A percentile compares a stretch with the other conserved stretches of the same genome.
Conservation (phyloP, 2,888 invertebrate species). For the Acrobasis consociella region DNA sequence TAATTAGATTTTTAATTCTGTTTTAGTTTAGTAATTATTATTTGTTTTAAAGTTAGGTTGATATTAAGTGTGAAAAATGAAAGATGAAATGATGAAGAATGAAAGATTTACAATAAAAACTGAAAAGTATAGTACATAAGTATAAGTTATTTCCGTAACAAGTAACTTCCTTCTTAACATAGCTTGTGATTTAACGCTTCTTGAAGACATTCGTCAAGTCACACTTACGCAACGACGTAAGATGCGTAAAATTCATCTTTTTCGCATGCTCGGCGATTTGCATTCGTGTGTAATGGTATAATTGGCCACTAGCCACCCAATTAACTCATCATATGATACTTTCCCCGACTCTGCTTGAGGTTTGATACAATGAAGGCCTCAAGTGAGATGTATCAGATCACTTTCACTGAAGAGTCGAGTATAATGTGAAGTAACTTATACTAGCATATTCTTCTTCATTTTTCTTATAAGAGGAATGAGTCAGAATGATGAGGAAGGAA, state of each 20-base stretch:
- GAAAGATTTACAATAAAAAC: no score
- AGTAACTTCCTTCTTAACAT: no score
- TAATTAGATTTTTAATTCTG: no score
- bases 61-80: no score
- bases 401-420: background rate
- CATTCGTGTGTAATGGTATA: conserved; percentile 36
- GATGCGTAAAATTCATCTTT: conserved; percentile 29
- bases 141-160: no score
- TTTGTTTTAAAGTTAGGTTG: no score
- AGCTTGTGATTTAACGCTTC: conserved; percentile 36
- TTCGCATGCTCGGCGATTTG: background rate
- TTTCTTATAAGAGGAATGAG: no score
- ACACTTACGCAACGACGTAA: conserved; percentile 26
- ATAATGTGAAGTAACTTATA: background rate
- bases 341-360: conserved; percentile 41
- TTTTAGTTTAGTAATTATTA: no score
- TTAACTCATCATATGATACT: conserved; percentile 42
- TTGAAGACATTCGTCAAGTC: conserved; percentile 29
- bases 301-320: conserved; percentile 38
- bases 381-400: background rate
- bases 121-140: no score
- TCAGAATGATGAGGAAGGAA: no score
- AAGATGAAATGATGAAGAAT: no score
- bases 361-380: conserved; percentile 40
- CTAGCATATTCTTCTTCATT: no score